Percentiles rank a stretch among this genome's conserved stretches.
Evolutionary conservation across 2,888 invertebrate genomes (phyloP).

Genomic region (Eilema sororculum): DNA sequence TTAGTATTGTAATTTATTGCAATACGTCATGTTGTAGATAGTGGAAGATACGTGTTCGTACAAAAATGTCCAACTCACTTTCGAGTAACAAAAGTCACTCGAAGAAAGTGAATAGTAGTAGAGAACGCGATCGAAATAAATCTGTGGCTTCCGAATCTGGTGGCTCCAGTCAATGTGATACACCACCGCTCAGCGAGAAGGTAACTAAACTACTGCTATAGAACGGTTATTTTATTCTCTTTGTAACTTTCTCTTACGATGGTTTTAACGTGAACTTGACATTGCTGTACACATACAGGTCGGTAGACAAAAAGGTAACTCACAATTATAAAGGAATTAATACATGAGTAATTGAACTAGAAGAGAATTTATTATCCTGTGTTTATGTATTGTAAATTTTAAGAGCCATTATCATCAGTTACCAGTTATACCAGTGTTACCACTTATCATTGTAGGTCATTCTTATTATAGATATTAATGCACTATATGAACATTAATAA

Average conservation of each 20-base stretch:
- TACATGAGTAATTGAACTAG: background rate
- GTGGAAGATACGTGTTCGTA: constrained; percentile 21
- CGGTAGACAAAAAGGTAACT: background rate
- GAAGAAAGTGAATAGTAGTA: constrained; percentile 71
- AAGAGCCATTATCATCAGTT: too few relatives aligned
- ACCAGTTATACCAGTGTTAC: too few relatives aligned
- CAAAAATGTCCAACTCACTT: constrained; percentile 73
- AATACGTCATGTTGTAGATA: constrained; percentile 41
- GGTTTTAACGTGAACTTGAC: background rate
- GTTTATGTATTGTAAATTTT: background rate
- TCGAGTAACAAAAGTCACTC: constrained; percentile 75
- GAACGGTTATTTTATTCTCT: background rate
- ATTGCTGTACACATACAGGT: background rate
- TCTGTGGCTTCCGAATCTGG: constrained; percentile 80
- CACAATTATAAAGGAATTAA: background rate
- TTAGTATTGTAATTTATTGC: constrained; percentile 22
- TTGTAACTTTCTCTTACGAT: background rate
- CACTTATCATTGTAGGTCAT: too few relatives aligned
- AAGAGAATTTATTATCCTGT: background rate
- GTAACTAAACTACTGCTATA: constrained; percentile 53
- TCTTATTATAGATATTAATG: background rate
- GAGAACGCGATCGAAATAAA: constrained; percentile 81
- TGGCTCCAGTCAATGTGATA: constrained; percentile 83
- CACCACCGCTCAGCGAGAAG: constrained; percentile 81
- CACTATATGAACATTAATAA: too few relatives aligned